Conservation (phyloP, 2,113 vertebrate genomes). For the cattle (Bos taurus) region DNA sequence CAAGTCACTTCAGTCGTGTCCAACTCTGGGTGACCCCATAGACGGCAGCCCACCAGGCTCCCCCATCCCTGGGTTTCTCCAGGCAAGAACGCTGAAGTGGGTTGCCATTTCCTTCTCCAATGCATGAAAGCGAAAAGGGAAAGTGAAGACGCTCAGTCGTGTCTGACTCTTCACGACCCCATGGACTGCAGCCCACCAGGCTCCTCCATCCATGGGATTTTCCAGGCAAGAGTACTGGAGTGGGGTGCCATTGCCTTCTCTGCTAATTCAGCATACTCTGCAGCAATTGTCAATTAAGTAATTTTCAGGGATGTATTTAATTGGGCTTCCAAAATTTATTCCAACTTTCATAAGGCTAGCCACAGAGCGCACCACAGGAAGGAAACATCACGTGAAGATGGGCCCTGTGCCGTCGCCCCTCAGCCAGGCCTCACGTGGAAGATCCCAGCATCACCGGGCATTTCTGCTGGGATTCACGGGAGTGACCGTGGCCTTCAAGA, state of each 20-base stretch:
- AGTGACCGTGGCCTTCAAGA: neutral
- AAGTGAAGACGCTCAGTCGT: no score
- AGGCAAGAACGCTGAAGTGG: no score
- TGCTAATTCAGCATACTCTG: rapidly evolving
- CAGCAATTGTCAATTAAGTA: neutral
- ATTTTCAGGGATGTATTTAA: neutral
- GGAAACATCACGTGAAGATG: rapidly evolving
- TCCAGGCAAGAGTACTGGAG: no score
- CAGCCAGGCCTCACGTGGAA: rapidly evolving
- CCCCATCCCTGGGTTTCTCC: no score
- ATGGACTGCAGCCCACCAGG: no score
- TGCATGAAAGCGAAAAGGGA: no score
- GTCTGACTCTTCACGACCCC: no score
- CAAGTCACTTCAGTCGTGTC: no score
- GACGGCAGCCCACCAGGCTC: no score
- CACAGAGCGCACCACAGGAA: rapidly evolving
- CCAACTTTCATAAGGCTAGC: neutral
- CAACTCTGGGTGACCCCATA: no score
- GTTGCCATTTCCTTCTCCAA: no score
- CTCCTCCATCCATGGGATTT: no score
- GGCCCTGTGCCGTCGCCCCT: rapidly evolving
- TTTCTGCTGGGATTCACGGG: rapidly evolving
- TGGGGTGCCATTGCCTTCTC: neutral
- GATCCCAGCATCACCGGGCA: rapidly evolving
- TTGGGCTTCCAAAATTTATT: neutral